Conservation (phyloP, 35 echinoderm and acorn worm genomes). For the Diadema setosum region DNA sequence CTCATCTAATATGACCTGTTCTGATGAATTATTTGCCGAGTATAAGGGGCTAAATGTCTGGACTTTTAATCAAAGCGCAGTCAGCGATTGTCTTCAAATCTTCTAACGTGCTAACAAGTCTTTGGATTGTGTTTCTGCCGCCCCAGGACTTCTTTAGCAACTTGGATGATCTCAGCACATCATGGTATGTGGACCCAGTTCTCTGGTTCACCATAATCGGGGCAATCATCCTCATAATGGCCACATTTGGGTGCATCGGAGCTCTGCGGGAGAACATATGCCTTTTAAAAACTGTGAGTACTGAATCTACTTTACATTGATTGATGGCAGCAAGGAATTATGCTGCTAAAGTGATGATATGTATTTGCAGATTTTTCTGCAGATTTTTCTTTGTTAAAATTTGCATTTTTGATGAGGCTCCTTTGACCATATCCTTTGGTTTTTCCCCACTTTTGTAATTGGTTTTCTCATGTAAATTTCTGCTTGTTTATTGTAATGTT, state of each 20-base stretch:
- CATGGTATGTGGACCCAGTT: slow-evolving; percentile 41
- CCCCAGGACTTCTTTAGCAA: slow-evolving; percentile 22
- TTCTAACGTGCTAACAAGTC: not conserved
- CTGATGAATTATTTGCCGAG: not conserved
- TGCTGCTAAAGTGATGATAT: too few relatives aligned
- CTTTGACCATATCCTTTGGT: too few relatives aligned
- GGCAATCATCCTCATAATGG: slow-evolving; percentile 70
- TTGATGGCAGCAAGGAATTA: too few relatives aligned
- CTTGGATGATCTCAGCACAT: not conserved
- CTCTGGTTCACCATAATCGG: slow-evolving; percentile 48
- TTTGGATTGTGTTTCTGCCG: not conserved
- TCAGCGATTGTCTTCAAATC: not conserved
- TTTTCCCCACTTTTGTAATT: too few relatives aligned
- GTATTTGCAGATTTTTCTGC: too few relatives aligned
- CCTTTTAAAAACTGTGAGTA: slow-evolving; percentile 68
- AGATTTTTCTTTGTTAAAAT: too few relatives aligned
- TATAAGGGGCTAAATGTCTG: not conserved
- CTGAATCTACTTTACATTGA: too few relatives aligned
- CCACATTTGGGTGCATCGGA: slow-evolving; percentile 68
- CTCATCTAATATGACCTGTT: too few relatives aligned
- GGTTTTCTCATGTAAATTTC: too few relatives aligned
- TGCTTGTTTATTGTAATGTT: too few relatives aligned
- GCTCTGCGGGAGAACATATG: slow-evolving; percentile 83
- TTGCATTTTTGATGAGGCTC: too few relatives aligned
- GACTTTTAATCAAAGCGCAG: not conserved